Evolutionary conservation across 2,797 vertebrate genomes (phyloP), one percentile per base, ranked within the genome.

Genomic region (Sebastes ruberrimus): DNA sequence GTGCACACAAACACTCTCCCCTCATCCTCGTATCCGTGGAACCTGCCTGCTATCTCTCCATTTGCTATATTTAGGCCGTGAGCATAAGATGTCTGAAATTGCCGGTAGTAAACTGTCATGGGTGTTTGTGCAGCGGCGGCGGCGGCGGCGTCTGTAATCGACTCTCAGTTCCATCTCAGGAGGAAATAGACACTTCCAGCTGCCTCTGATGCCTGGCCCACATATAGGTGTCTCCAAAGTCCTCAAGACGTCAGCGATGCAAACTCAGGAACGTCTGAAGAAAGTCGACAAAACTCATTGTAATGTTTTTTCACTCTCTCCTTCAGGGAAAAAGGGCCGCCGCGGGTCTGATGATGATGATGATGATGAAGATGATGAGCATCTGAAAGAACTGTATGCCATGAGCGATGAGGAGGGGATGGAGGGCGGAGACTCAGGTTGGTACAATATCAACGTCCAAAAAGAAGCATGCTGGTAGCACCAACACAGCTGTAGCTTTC

Each of bases 21-120:
- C 83, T 89, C 91, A 87, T 88, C 87, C 64, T 81, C 56, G 77
- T 65, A 72, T 86, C 92, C 33, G 75, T 81, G 88, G 87, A 93
- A 91, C 92, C 89, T 90, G 93, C 92, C 89, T 89, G 87, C 91
- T 91, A 92, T 93, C 93, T 94, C 91, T 94, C 91, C 88, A 88
- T 94, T 93, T 93, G 83, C 93, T 94, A 95, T 95, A 93, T 95
- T 93, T 94, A 94, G 93, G 89, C 92, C 74, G 61, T 71, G 90
- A 94, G 93, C 92, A 80, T 85, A 91, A 91, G 88, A 93, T 92
- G 93, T 93, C 92, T 94, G 91, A 94, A 94, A 94, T 91, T 93
- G 93, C 91, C 82, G 56, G 91, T 87, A 89, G 93, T 93, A 89
- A 93, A 94, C 92, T 94, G 93, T 95, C 94, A 94, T 83, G 94